Evolutionary conservation across 2,113 vertebrate genomes (phyloP).

Genomic region (Sus scrofa): DNA sequence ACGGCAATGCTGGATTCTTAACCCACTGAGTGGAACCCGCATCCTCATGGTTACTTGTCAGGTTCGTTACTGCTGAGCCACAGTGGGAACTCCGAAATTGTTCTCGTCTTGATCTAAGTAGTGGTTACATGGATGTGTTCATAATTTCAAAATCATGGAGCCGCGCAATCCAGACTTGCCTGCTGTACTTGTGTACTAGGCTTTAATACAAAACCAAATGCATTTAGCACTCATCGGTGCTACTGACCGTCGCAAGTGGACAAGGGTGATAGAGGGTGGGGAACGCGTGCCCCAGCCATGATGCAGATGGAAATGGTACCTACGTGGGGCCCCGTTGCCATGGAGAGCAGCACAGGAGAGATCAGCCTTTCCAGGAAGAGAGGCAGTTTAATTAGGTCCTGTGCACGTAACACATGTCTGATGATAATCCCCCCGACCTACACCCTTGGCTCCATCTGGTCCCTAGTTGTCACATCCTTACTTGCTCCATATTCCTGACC

Average conservation of each 20-base stretch:
- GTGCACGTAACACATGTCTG: background rate
- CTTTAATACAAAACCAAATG: background rate
- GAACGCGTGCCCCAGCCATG: background rate
- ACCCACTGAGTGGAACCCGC: too few species aligned
- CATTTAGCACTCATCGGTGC: background rate
- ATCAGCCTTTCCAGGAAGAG: background rate
- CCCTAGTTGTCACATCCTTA: background rate
- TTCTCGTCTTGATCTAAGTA: background rate
- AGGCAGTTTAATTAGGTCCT: conserved; percentile 44
- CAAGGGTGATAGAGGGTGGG: background rate
- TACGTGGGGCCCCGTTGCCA: background rate
- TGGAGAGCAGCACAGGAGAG: background rate
- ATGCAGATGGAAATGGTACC: background rate
- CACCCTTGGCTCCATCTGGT: background rate
- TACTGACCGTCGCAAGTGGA: background rate
- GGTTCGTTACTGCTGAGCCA: too few species aligned
- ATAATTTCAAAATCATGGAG: background rate
- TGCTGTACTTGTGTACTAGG: too few species aligned
- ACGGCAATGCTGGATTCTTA: too few species aligned
- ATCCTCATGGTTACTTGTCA: too few species aligned
- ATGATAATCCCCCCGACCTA: conserved; percentile 17
- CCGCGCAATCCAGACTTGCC: background rate
- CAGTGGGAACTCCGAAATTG: too few species aligned
- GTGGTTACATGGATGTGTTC: too few species aligned
- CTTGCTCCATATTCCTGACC: background rate